Base-by-base conservation (phyloP, 2,888 invertebrate species). In the Eueremaeus valkanovi region DNA sequence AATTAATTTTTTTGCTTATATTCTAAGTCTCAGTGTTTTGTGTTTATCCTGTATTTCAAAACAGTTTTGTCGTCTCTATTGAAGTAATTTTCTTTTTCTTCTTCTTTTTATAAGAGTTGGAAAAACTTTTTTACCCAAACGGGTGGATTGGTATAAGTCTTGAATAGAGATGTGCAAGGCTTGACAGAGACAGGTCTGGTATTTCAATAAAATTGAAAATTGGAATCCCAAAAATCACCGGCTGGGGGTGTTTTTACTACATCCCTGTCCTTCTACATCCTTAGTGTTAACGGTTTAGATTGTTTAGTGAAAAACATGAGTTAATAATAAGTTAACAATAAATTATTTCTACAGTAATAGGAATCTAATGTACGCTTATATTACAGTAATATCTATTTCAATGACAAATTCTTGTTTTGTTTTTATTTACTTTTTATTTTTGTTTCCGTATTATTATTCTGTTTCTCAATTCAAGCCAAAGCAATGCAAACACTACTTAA, bases 341-440 rank as follows among this genome's bases (percentile, higher is more conserved):
- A n/a, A n/a, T n/a, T n/a, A n/a, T n/a, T n/a, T n/a, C n/a, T n/a
- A n/a, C n/a, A n/a, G n/a, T n/a, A n/a, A n/a, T n/a, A n/a, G n/a
- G n/a, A n/a, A n/a, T n/a, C n/a, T n/a, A n/a, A n/a, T n/a, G n/a
- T n/a, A n/a, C n/a, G n/a, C n/a, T n/a, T n/a, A n/a, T n/a, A n/a
- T n/a, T 29, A 31, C 13, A 11, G 24, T 13, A 51, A 55, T 55
- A 58, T 58, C 24, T 16, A 29, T 31, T 31, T 58, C 58, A 58
- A 58, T 58, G 58, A 58, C 58, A 58, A 58, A 29, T 58, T 31
- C 58, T 58, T 58, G 11, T 58, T 58, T 27, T 55, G 55, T 58
- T 29, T 58, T 58, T 11, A 58, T 58, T 58, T 58, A 2, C 13
- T 58, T 58, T 58, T 58, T 55, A 18, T 31, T 58, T 58, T 58